Conservation (phyloP, 2,113 vertebrate species). For the Crotalus tigris region DNA sequence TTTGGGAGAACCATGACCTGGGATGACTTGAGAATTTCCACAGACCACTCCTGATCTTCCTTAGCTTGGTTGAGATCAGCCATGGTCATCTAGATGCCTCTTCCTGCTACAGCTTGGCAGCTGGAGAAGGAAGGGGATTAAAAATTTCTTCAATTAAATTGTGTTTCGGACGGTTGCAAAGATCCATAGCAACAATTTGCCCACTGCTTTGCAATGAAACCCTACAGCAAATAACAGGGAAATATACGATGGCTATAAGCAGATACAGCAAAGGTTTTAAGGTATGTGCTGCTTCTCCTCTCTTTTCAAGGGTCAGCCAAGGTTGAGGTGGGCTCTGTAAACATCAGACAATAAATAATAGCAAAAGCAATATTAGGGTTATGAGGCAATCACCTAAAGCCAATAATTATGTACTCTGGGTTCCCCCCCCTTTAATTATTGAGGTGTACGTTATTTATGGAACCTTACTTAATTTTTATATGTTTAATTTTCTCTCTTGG, state of each 20-base stretch:
- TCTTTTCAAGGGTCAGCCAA: conserved; percentile 4
- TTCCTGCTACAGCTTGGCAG: neutral
- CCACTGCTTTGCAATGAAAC: conserved; percentile 23
- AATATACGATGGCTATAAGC: conserved; percentile 29
- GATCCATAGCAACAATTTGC: neutral
- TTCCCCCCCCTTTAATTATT: neutral
- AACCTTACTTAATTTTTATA: conserved; percentile 9
- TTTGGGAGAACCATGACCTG: neutral
- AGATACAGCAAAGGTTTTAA: neutral
- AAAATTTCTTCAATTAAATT: neutral
- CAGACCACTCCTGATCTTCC: neutral
- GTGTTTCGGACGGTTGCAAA: neutral
- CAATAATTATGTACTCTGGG: neutral
- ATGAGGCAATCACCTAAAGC: neutral
- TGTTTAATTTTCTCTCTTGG: conserved; percentile 1
- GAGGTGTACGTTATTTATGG: conserved; percentile 22
- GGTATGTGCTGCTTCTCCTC: neutral
- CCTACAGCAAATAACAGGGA: conserved; percentile 33
- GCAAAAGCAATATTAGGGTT: conserved; percentile 29
- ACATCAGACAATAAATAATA: conserved; percentile 44
- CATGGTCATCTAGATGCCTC: neutral
- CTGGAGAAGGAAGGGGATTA: neutral
- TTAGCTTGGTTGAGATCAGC: neutral
- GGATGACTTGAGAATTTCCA: neutral
- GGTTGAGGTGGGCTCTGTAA: neutral